These are phyloP conservation scores for Gasterosteus nipponicus DNA, from an alignment of 2,113 vertebrate species.

Conservation along the genomic window DNA sequence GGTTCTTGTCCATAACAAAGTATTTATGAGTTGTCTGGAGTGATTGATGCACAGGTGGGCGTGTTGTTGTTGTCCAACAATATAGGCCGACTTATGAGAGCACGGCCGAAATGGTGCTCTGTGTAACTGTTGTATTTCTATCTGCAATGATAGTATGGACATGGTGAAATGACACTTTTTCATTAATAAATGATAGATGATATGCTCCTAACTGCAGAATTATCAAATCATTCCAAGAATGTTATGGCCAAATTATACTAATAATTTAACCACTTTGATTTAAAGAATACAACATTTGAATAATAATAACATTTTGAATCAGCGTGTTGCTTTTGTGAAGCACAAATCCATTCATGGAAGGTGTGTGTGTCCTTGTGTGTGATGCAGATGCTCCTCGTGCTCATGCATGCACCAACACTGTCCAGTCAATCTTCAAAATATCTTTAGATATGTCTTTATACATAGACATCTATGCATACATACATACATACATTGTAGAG, in stretches of 20 bases:
- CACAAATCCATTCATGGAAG: background rate
- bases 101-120: background rate
- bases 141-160: background rate
- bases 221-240: background rate
- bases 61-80: constrained; percentile 42
- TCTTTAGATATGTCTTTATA: too few species aligned
- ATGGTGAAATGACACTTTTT: background rate
- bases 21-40: constrained; percentile 60
- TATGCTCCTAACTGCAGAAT: background rate
- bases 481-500: background rate
- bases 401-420: background rate
- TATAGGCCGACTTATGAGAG: constrained; percentile 35
- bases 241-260: constrained; percentile 4
- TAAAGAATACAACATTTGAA: constrained; percentile 11
- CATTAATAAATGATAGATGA: background rate
- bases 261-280: constrained; percentile 21
- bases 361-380: background rate
- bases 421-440: background rate
- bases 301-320: background rate
- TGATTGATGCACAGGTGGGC: constrained; percentile 71
- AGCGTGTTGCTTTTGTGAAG: background rate
- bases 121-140: background rate
- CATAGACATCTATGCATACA: too few species aligned
- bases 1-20: constrained; percentile 57
- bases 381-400: background rate